Percentiles rank a stretch among this genome's conserved stretches.
phyloP scores from a whole-genome alignment of 2,113 vertebrate genomes.

The Caranx ignobilis region DNA sequence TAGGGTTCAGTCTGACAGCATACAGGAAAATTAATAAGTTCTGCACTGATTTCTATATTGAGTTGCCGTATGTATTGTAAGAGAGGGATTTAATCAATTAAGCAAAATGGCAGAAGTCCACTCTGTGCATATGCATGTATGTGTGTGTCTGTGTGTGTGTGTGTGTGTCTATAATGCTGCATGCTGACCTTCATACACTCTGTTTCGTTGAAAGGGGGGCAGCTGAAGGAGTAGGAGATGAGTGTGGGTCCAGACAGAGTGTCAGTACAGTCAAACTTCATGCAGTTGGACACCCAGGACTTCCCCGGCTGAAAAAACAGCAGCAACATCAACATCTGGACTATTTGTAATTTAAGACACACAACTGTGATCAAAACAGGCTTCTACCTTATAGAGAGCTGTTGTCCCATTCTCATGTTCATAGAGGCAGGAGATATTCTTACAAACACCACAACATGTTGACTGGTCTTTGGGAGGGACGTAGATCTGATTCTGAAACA shows the following conservation, averaged over 20 bases:
- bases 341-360: not conserved
- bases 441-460: constrained; percentile 93
- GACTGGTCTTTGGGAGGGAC: constrained; percentile 90
- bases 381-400: constrained; percentile 86
- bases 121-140: too few relatives aligned
- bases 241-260: constrained; percentile 90
- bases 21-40: too few relatives aligned
- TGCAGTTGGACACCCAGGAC: constrained; percentile 91
- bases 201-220: constrained; percentile 95
- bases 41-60: too few relatives aligned
- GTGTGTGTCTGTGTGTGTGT: not conserved
- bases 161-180: constrained; percentile 4
- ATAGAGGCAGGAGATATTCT: constrained; percentile 92
- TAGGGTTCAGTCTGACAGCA: too few relatives aligned
- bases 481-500: constrained; percentile 93
- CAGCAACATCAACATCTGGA: not conserved
- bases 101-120: too few relatives aligned
- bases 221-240: constrained; percentile 92
- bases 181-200: constrained; percentile 94
- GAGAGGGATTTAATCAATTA: too few relatives aligned
- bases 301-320: constrained; percentile 82
- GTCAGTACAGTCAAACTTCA: constrained; percentile 90
- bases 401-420: constrained; percentile 90
- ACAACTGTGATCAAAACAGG: not conserved
- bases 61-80: too few relatives aligned